Base-by-base conservation (phyloP, 92 coral and sea anemone species). In the Micromussa lordhowensis region DNA sequence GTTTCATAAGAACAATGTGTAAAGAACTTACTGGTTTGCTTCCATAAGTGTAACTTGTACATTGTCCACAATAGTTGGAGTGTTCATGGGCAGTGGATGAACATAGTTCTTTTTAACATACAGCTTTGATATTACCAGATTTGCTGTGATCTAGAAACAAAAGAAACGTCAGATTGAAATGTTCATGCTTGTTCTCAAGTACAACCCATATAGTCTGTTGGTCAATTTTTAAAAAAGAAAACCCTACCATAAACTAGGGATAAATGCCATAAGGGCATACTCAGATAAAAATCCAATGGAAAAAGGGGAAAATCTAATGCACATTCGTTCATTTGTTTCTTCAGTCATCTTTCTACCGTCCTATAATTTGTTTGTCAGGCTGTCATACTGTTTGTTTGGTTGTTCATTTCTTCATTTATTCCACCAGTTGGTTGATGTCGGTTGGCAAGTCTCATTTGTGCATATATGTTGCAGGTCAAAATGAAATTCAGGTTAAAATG, bases 31-130 rank as follows among this genome's bases (percentile, higher is more conserved):
- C 99, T 96, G 99, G 82, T 96, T 96, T 74, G 99, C 99, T 54
- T 96, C 99, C 85, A 96, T 82, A 18, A 97, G 92, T 14, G 98
- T 97, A 81, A 96, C 97, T 90, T 97, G 94, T 7, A 97, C 95
- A 88, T 92, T 92, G 16, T 96, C 93, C 87, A 97, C 92, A 53
- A 90, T 68, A 16, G 91, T 88, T 21, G 99, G 93, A 34, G 89
- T 78, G 86, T 93, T 80, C 94, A 97, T 82, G 35, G 99, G 96
- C 2, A 97, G 88, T 29, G 94, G 92, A 48, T 77, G 90, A 49
- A 97, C 85, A 83, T 82, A 94, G 74, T 88, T 85, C 54, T 87
- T 32, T 51, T 86, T 92, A 11, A 97, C 98, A 76, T 91, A 93
- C 58, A 97, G 90, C 78, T 92, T 97, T 55, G 94, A 77, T 78